Base-by-base conservation (phyloP, 2,797 vertebrate genomes). In the Alcedo quadribrachys region DNA sequence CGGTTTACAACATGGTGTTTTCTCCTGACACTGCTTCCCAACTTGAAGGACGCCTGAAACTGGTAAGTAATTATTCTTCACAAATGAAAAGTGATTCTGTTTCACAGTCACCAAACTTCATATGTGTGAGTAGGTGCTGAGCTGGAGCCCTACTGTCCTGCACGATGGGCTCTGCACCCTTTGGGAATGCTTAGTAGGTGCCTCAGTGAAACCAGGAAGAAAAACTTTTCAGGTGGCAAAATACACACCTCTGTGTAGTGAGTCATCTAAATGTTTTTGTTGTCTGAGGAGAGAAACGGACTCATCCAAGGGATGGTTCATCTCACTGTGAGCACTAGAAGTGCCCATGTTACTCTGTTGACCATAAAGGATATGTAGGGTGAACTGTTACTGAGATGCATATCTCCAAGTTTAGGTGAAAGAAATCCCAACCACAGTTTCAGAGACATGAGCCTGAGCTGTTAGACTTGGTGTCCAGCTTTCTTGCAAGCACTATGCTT, bases 81-180 rank as follows among this genome's bases (percentile, higher is more conserved):
- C 12, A 12, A 51, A 27, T 2, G 14, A 42, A 27, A 14, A 46
- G 10, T 1, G 3, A 25, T 60, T 33, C 53, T 4, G 2, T 57
- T 5, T 32, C 9, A 2, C 24, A 11, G 27, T 43, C 61, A 15
- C 17, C 28, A 25, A 53, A 8, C 35, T 22, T 30, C 25, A 10
- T 0, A 3, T 17, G 20, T 3, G 0, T 27, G 32, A 19, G 28
- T 16, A 17, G 25, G n/a, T 32, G 27, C 21, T n/a, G 58, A 70
- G 79, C 35, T 61, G 32, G 42, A 50, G 46, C 8, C 35, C 30
- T 79, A 35, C 19, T 2, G 0, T 24, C 28, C 63, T 21, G 30
- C 16, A n/a, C 32, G 28, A 54, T 55, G n/a, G 8, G 57, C 6
- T 12, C 30, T 1, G 0, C 0, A 0, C 30, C 71, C 61, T 54